Evolutionary conservation across 1,140 invertebrate species (phyloP), one percentile per base, ranked within the genome.

Genomic region (Ruditapes philippinarum): DNA sequence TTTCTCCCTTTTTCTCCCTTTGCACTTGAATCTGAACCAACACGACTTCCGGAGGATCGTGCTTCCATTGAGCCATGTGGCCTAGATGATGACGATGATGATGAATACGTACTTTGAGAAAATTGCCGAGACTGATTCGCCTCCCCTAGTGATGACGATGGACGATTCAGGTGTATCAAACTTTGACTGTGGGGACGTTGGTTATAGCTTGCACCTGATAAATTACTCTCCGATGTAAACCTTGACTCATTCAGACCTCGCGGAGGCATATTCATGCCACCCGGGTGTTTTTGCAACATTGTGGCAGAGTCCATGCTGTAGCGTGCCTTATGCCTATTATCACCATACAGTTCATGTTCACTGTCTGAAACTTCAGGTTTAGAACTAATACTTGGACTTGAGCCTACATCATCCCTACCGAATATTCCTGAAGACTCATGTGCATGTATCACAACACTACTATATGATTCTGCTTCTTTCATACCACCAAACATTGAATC

Each of bases 391-490:
- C 91, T 93, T 14, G 90, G 91, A 33, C 83, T 85, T 36, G 94
- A 94, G 33, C 93, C 91, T 40, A 90, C 81, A 33, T 93, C 92
- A 87, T 94, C 94, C 45, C 93, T 70, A 65, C 94, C 94, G 82
- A 94, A 94, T 4, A 89, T 93, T 42, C 91, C 90, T 12, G 91
- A 83, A 54, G 83, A 91, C 76, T 92, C 92, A 57, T 92, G 85
- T 12, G 92, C 90, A 89, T 95, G 93, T 31, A 95, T 95, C 17
- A 95, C 89, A 49, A 95, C 92, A 92, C 94, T 95, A 62, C 80
- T 94, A 79, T 94, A 95, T 1, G 94, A 95, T 78, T 94, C 93
- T 9, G 94, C 93, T 84, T 93, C 93, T 51, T 92, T 92, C 89
- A 95, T 89, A 19, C 92, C 92, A 60, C 88, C 88, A 84, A 86